phyloP scores from a whole-genome alignment of 2,797 vertebrate species.

The Macropus fuliginosus region DNA sequence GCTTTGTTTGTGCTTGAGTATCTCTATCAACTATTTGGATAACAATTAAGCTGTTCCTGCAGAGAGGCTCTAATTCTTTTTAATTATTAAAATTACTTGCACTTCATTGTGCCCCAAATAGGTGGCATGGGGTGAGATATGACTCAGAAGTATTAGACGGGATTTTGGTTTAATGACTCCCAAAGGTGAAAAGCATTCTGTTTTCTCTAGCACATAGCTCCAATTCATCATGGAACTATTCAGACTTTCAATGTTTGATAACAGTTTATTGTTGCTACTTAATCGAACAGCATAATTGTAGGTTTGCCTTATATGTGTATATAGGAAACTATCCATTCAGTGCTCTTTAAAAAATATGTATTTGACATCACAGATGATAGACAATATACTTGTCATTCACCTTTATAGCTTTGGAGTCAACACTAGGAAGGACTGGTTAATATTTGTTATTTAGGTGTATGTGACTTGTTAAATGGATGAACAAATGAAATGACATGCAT shows the following conservation, averaged over 20 bases:
- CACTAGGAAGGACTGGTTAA: neutral
- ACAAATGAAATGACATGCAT: slow-evolving; percentile 25
- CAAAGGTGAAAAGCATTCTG: slow-evolving; percentile 64
- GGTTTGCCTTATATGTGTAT: slow-evolving; percentile 39
- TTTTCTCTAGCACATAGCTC: slow-evolving; percentile 65
- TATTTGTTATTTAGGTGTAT: neutral
- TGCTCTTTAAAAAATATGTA: slow-evolving; percentile 41
- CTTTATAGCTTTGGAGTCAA: neutral
- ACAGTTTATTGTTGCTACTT: slow-evolving; percentile 36
- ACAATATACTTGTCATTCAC: slow-evolving; percentile 17
- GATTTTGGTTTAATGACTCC: slow-evolving; percentile 68
- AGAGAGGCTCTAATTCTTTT: slow-evolving; percentile 49
- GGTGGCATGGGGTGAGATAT: slow-evolving; percentile 44
- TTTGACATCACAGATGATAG: slow-evolving; percentile 46
- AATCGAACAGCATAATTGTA: slow-evolving; percentile 55
- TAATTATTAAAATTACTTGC: slow-evolving; percentile 71
- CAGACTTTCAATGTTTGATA: slow-evolving; percentile 60
- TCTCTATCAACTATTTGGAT: slow-evolving; percentile 49
- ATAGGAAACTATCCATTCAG: slow-evolving; percentile 27
- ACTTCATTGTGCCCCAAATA: slow-evolving; percentile 61
- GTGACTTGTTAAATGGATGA: slow-evolving; percentile 28
- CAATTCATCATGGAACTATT: slow-evolving; percentile 25
- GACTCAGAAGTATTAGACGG: slow-evolving; percentile 68
- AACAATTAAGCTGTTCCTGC: slow-evolving; percentile 46
- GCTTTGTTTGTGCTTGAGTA: neutral